Percentiles rank a stretch among this genome's conserved stretches.
These are phyloP conservation scores for Enoplolaimus lenunculus DNA, from an alignment of 2,888 invertebrate species.

Conservation along the genomic window DNA sequence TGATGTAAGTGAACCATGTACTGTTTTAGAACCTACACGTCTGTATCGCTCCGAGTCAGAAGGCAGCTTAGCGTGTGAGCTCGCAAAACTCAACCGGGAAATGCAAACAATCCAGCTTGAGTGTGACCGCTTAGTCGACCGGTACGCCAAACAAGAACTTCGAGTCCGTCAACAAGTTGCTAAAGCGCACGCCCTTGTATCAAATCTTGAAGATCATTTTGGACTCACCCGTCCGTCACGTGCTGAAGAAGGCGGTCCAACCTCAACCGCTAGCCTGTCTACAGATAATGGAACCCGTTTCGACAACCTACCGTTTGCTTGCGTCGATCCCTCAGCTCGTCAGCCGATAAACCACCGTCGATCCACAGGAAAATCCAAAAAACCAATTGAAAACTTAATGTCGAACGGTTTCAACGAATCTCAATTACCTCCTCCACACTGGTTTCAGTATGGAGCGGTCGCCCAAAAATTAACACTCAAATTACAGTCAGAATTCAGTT, in stretches of 20 bases:
- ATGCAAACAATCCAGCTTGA: constrained; percentile 52
- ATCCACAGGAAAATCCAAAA: not conserved
- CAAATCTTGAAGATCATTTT: constrained; percentile 21
- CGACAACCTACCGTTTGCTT: not conserved
- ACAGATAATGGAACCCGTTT: no score
- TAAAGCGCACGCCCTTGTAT: constrained; percentile 12
- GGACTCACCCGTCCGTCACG: not conserved
- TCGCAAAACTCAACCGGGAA: constrained; percentile 49
- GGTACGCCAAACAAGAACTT: constrained; percentile 36
- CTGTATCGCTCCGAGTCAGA: constrained; percentile 20
- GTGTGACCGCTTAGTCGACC: constrained; percentile 45
- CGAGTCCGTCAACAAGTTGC: constrained; percentile 26
- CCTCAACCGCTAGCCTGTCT: not conserved
- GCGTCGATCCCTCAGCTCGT: not conserved
- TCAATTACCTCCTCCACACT: constrained; percentile 15
- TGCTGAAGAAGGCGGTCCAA: not conserved
- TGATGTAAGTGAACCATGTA: no score
- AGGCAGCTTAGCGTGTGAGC: constrained; percentile 39
- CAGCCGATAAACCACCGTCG: not conserved
- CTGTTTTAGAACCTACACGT: not conserved
- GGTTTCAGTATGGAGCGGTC: not conserved
- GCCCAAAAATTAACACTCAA: no score
- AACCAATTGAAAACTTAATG: no score
- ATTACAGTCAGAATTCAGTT: not conserved
- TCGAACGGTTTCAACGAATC: not conserved